These are phyloP conservation scores for Momotus momota DNA, from an alignment of 2,797 vertebrate genomes.

Conservation along the genomic window DNA sequence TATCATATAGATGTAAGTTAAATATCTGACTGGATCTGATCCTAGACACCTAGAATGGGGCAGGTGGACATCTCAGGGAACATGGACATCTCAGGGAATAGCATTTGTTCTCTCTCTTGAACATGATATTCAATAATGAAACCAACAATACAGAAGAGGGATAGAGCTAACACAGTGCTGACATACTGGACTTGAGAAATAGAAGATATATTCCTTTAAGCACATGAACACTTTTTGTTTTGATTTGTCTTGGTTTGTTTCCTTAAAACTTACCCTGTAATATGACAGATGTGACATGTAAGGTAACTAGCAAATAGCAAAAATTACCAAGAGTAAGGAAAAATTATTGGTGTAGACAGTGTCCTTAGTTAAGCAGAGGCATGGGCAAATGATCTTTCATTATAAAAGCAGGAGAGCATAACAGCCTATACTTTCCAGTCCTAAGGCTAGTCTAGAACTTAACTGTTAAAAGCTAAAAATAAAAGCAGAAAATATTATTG, in stretches of 20 bases:
- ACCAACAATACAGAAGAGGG: not conserved
- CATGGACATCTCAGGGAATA: not conserved
- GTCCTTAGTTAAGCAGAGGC: not conserved
- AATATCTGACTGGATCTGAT: not conserved
- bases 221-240: not conserved
- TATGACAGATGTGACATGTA: not conserved
- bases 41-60: not conserved
- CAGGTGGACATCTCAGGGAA: not conserved
- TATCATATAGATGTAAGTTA: not conserved
- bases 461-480: not conserved
- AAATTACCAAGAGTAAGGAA: not conserved
- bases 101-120: not conserved
- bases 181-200: not conserved
- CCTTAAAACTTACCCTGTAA: not conserved
- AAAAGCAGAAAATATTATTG: not conserved
- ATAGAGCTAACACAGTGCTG: not conserved
- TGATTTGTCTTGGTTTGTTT: not conserved
- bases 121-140: not conserved
- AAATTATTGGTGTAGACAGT: not conserved
- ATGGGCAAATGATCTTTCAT: not conserved
- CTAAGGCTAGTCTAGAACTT: not conserved
- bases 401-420: not conserved
- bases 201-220: not conserved
- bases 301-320: not conserved
- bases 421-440: not conserved